Evolutionary conservation across 2,113 vertebrate genomes (phyloP).

Genomic region (Cranoglanis bouderius): DNA sequence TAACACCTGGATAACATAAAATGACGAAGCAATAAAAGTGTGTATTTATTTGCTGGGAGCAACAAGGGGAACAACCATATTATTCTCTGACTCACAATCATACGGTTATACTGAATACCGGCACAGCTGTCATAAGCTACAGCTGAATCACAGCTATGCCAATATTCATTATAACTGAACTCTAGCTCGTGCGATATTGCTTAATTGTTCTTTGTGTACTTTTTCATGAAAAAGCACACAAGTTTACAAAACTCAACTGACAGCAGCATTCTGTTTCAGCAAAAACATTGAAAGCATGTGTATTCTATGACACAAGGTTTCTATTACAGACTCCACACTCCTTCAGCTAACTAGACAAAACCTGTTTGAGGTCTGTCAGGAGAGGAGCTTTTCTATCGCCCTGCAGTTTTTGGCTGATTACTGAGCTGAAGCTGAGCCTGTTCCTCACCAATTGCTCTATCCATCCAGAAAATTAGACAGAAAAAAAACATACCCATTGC

Average conservation of each 20-base stretch:
- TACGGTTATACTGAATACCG: not conserved
- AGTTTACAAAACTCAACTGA: not conserved
- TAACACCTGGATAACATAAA: too few species aligned
- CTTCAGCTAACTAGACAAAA: not conserved
- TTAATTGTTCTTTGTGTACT: not conserved
- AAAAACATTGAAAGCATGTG: not conserved
- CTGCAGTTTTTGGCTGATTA: slow-evolving; percentile 23
- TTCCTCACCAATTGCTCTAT: slow-evolving; percentile 10
- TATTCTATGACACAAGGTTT: not conserved
- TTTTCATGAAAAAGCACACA: not conserved
- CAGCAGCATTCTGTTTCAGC: not conserved
- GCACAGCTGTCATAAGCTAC: not conserved
- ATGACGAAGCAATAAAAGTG: too few species aligned
- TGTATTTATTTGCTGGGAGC: not conserved
- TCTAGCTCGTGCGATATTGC: not conserved
- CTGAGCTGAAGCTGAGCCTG: slow-evolving; percentile 41
- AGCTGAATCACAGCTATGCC: not conserved
- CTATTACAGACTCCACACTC: not conserved
- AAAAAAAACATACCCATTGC: not conserved
- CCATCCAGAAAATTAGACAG: slow-evolving; percentile 2
- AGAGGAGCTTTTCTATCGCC: slow-evolving; percentile 7
- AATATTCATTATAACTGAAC: not conserved
- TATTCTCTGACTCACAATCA: too few species aligned
- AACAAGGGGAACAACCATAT: not conserved
- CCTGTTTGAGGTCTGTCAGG: not conserved